Base-by-base conservation (phyloP, 2,888 invertebrate genomes). In the Desoria tigrina region DNA sequence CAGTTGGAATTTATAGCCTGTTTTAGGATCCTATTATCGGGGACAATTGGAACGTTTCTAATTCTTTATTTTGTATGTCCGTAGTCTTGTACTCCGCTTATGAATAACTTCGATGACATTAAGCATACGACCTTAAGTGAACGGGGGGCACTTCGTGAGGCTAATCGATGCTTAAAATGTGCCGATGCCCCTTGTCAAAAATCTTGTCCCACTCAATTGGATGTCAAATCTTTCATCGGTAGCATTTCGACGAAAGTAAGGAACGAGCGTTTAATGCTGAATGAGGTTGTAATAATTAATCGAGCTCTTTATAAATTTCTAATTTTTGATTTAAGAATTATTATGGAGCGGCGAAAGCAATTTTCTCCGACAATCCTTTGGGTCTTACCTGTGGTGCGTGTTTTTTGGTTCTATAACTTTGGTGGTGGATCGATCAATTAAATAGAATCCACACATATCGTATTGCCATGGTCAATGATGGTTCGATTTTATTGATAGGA, bases 151-250 rank as follows among this genome's bases (percentile, higher is more conserved):
- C 81, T 99, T 39, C 87, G 84, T 72, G 97, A 97, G 81, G 92
- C 96, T 0, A 87, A 89, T 0, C 84, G 94, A 56, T 94, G 94
- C 77, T 82, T 94, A 23, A 94, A 94, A 80, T 94, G 94, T 79
- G 93, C 90, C 0, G 97, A 98, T 81, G 96, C 97, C 0, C 97
- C 97, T 0, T 98, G 98, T 78, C 98, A 98, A 82, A 98, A 98
- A 81, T 94, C 95, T 1, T 99, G 99, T 74, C 99, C 99, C 0
- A 99, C 98, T 0, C 96, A 98, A 81, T 83, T 99, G 66, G 98
- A 99, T 78, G 87, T 99, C 71, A 99, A 99, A 81, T 87, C 90
- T 65, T 99, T 99, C 79, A 99, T 99, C 63, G 92, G 92, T 1
- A 94, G 94, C 80, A 99, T 99, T 76, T 87, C 95, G 26, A 97